Percentiles rank a stretch among this genome's conserved stretches.
These are phyloP conservation scores for Eustalomyia histrio DNA, from an alignment of 2,888 invertebrate species.

Conservation along the genomic window DNA sequence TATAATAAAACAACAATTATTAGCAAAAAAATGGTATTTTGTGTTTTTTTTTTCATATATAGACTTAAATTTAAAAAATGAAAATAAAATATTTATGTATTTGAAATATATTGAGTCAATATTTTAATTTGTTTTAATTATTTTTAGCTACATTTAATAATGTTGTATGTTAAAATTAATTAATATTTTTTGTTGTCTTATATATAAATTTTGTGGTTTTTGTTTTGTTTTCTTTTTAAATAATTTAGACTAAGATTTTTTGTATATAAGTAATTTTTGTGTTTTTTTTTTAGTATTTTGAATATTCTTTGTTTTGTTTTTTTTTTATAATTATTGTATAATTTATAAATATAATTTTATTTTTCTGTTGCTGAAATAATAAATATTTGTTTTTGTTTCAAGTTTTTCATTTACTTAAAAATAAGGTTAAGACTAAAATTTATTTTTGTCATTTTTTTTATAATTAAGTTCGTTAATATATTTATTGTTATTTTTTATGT, in stretches of 20 bases:
- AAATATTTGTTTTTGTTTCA: slow-evolving; percentile 47
- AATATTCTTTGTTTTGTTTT: slow-evolving; percentile 22
- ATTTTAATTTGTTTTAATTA: slow-evolving; percentile 23
- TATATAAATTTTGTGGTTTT: not conserved
- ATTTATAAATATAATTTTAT: slow-evolving; percentile 56
- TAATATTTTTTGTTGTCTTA: slow-evolving; percentile 18
- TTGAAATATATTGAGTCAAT: slow-evolving; percentile 50
- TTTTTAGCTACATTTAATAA: slow-evolving; percentile 42
- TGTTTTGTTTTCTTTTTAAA: not conserved
- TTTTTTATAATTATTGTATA: slow-evolving; percentile 51
- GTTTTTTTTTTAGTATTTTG: not conserved
- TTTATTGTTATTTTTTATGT: slow-evolving; percentile 47
- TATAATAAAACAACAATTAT: slow-evolving; percentile 57
- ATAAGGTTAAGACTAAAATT: slow-evolving; percentile 55
- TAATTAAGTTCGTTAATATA: slow-evolving; percentile 63
- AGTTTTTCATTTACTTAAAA: slow-evolving; percentile 57
- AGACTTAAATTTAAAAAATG: slow-evolving; percentile 45
- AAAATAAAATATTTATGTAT: slow-evolving; percentile 27
- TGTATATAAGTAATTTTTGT: slow-evolving; percentile 14
- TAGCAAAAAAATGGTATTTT: slow-evolving; percentile 58
- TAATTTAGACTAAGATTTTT: slow-evolving; percentile 48
- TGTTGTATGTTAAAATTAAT: slow-evolving; percentile 9
- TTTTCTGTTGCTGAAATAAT: slow-evolving; percentile 60
- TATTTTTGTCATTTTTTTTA: slow-evolving; percentile 52
- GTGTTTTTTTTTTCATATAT: slow-evolving; percentile 24